Base-by-base conservation (phyloP, 2,113 vertebrate species). In the Chaetodon auriga region DNA sequence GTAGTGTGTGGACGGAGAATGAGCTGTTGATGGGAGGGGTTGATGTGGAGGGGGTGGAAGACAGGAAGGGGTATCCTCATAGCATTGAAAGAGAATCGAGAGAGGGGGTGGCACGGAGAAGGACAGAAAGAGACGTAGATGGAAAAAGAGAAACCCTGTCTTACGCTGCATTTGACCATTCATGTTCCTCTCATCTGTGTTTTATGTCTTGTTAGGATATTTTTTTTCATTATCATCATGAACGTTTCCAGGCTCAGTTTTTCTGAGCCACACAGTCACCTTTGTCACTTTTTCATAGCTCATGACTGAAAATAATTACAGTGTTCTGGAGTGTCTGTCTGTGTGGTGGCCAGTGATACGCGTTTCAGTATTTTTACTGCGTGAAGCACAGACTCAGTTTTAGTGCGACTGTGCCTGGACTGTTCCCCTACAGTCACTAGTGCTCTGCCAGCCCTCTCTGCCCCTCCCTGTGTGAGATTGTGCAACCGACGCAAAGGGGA, bases 401-500 rank as follows among this genome's bases (percentile, higher is more conserved):
- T 51, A 21, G 13, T 54, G 49, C 5, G 18, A 62, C 30, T 82
- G 57, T 43, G 23, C 75, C 41, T 4, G 61, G 53, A 49, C 30
- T 0, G 8, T 80, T 86, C 54, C 75, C 68, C 60, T 80, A 54
- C 46, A 48, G 55, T 85, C 72, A 62, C 8, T 5, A 49, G 58
- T 64, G 45, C 64, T 76, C 38, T 86, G 73, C 60, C 78, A 70
- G 66, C 57, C 21, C 80, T 54, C 60, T 53, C 60, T 21, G 41
- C 69, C 80, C 79, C 54, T 72, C 84, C 75, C 69, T 76, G 49
- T 72, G 55, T 84, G 85, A 83, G 73, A 91, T 81, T 88, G 89
- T 88, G 84, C 75, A 91, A 81, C 78, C 53, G 72, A 90, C 83
- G 74, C 87, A 91, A 90, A 90, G 88, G 93, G 93, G 93, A 94